phyloP scores from a whole-genome alignment of 1,140 invertebrate species.

The Reticulitermes speratus region DNA sequence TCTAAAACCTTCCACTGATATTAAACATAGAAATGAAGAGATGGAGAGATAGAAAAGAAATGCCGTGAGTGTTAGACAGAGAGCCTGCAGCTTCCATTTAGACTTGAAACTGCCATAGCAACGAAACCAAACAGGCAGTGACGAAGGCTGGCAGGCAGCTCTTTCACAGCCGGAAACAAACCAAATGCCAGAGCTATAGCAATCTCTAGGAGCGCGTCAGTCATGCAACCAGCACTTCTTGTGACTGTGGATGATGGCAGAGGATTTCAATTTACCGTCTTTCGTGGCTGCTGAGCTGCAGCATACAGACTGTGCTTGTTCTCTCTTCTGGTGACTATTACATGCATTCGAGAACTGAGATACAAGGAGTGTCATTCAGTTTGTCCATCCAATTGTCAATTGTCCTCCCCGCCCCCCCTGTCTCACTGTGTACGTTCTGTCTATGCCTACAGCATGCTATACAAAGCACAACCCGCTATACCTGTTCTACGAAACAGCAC shows the following conservation, averaged over 20 bases:
- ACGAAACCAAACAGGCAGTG: background rate
- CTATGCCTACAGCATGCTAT: background rate
- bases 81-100: background rate
- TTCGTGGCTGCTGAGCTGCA: background rate
- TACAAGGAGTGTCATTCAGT: slow-evolving; percentile 17
- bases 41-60: slow-evolving; percentile 14
- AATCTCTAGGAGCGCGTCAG: slow-evolving; percentile 5
- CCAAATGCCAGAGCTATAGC: background rate
- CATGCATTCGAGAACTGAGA: slow-evolving; percentile 9
- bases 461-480: no score
- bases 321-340: background rate
- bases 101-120: background rate
- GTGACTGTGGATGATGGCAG: background rate
- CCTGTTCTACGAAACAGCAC: no score
- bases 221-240: slow-evolving; percentile 20
- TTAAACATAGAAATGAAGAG: background rate
- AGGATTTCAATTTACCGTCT: slow-evolving; percentile 15
- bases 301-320: background rate
- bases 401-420: slow-evolving; percentile 10
- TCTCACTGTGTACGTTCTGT: background rate
- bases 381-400: slow-evolving; percentile 26
- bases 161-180: slow-evolving; percentile 23
- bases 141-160: background rate
- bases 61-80: background rate
- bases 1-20: background rate